A percentile compares a stretch with the other conserved stretches of the same genome.
phyloP scores from a whole-genome alignment of 2,888 invertebrate genomes.

The Nebria brevicollis region DNA sequence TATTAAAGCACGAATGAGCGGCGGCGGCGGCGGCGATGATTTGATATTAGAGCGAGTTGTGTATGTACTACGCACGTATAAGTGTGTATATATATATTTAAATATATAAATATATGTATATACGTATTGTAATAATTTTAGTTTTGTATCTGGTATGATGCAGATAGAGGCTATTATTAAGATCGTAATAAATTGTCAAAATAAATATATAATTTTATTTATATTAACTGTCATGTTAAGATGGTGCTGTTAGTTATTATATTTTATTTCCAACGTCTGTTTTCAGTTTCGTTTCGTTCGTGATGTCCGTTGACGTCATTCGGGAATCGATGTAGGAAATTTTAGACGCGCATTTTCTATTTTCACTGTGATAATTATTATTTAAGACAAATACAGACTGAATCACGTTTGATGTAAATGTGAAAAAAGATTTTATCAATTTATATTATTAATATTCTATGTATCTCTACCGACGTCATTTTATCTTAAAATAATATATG shows the following conservation, averaged over 20 bases:
- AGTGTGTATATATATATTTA: slow-evolving; percentile 9
- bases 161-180: neutral
- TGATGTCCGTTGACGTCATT: neutral
- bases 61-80: too few species aligned
- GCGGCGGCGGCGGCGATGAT: too few species aligned
- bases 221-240: slow-evolving; percentile 8
- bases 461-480: neutral
- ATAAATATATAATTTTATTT: slow-evolving; percentile 12
- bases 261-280: neutral
- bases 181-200: neutral
- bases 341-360: slow-evolving; percentile 1
- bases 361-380: neutral
- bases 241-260: neutral
- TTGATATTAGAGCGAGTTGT: too few species aligned
- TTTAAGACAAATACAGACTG: neutral
- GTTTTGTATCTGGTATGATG: neutral
- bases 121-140: neutral
- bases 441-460: neutral
- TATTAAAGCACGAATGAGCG: too few species aligned
- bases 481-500: neutral
- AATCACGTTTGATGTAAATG: neutral
- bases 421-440: neutral
- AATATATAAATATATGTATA: slow-evolving; percentile 19
- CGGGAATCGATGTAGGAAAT: neutral
- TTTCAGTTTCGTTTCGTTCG: neutral